phyloP scores from a whole-genome alignment of 1,140 invertebrate genomes.

The Patella vulgata region DNA sequence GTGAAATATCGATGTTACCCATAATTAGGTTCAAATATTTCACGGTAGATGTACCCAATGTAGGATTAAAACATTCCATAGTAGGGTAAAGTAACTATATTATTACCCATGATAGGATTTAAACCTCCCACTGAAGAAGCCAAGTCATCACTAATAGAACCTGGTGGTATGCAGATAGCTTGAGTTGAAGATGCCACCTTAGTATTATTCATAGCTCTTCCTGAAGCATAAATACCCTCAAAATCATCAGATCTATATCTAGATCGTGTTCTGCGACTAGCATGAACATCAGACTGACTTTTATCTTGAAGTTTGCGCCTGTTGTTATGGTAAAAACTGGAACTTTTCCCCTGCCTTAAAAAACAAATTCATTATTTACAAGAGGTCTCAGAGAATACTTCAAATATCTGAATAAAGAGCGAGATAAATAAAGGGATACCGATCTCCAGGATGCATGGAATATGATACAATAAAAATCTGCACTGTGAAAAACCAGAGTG shows the following conservation, averaged over 20 bases:
- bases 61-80: too few relatives aligned
- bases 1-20: constrained; percentile 24
- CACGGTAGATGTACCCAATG: too few relatives aligned
- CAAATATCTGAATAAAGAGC: too few relatives aligned
- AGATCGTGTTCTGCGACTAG: constrained; percentile 33
- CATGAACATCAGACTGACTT: constrained; percentile 48
- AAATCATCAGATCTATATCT: constrained; percentile 56
- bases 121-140: constrained; percentile 53
- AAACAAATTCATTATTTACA: neutral
- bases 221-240: constrained; percentile 29
- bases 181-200: constrained; percentile 23
- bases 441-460: too few relatives aligned
- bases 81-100: neutral
- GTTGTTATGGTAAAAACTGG: constrained; percentile 1
- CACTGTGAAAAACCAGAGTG: too few relatives aligned
- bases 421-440: too few relatives aligned
- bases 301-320: constrained; percentile 1
- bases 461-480: too few relatives aligned
- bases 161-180: constrained; percentile 45
- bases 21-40: constrained; percentile 48
- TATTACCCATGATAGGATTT: constrained; percentile 45
- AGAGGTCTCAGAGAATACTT: too few relatives aligned
- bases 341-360: neutral
- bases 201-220: constrained; percentile 12
- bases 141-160: constrained; percentile 38